Evolutionary conservation across 1,140 invertebrate species (phyloP), one percentile per base, ranked within the genome.

Genomic region (Alviniconcha marisindica): DNA sequence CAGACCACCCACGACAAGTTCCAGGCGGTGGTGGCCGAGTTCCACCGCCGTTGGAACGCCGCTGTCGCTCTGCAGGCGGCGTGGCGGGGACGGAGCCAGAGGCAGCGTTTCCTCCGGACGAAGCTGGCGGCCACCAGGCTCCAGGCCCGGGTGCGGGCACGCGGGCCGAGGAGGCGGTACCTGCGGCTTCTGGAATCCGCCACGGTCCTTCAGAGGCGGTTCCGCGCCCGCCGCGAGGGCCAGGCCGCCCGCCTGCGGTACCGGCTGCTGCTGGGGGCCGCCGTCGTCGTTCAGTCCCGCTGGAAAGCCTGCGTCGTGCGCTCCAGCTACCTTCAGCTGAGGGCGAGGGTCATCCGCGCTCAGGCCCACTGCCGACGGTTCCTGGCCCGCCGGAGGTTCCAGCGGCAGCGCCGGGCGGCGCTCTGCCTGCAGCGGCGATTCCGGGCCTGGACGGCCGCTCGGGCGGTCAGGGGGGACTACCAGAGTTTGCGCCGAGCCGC

Each of bases 131-230:
- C n/a, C 24, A 24, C 15, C 31, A 33, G 14, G 14, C 71, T 82
- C 4, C 81, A 82, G 73, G 73, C 78, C 2, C 2, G 18, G 3
- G 78, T 44, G 4, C 40, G 78, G 56, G 33, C n/a, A 24, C 21
- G 38, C 2, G 21, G 24, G n/a, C 28, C 38, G 15, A 80, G 63
- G 54, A 88, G 81, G 21, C 71, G 77, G 21, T 90, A 83, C 56
- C 40, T 60, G 33, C 33, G 42, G 14, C 31, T 85, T 38, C 87
- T 76, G 74, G 36, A 85, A 33, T 89, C 90, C 24, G 87, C 86
- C 42, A 40, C 89, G 5, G 48, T 85, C 21, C 88, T 92, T 44
- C 93, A 93, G 86, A 87, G 77, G 69, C 74, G 60, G 1, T 86
- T 84, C 73, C 83, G 88, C 69, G 84, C 83, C 40, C 18, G 24